Percentiles rank a stretch among this genome's conserved stretches.
phyloP scores from a whole-genome alignment of 2,888 invertebrate genomes.

The Noctua comes region DNA sequence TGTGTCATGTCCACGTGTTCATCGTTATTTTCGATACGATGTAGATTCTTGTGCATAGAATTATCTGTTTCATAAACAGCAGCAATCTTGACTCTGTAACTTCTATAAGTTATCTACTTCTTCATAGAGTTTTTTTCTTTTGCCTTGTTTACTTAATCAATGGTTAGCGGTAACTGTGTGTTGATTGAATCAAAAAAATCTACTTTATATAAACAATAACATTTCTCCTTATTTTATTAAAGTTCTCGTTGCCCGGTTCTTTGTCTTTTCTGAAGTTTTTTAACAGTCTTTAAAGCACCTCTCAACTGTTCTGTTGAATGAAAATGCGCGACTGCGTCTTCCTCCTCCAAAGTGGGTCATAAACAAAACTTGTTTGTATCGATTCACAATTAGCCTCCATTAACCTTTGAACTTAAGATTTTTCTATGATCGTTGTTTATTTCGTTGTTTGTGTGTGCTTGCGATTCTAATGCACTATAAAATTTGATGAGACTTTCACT shows the following conservation, averaged over 20 bases:
- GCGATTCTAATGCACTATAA: constrained; percentile 51
- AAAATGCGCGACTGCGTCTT: constrained; percentile 34
- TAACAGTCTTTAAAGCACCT: not conserved
- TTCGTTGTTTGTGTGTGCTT: constrained; percentile 35
- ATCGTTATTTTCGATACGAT: constrained; percentile 1
- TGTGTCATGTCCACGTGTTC: constrained; percentile 4
- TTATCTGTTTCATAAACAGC: not conserved
- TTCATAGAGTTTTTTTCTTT: not conserved
- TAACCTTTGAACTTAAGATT: constrained; percentile 60
- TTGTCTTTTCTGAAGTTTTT: constrained; percentile 10
- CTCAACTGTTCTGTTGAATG: constrained; percentile 25
- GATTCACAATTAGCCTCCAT: constrained; percentile 61
- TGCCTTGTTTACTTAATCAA: not conserved
- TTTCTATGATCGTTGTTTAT: constrained; percentile 42
- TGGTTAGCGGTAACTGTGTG: not conserved
- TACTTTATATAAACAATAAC: not conserved
- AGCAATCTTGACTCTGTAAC: no score
- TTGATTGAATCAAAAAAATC: not conserved
- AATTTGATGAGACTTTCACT: constrained; percentile 60
- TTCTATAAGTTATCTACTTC: not conserved
- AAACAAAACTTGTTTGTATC: constrained; percentile 59
- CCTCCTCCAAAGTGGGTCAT: constrained; percentile 44
- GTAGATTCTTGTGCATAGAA: not conserved
- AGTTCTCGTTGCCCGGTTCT: not conserved
- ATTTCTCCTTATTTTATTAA: not conserved